Evolutionary conservation across 2,113 vertebrate genomes (phyloP), one percentile per base, ranked within the genome.

Genomic region (Sander lucioperca): DNA sequence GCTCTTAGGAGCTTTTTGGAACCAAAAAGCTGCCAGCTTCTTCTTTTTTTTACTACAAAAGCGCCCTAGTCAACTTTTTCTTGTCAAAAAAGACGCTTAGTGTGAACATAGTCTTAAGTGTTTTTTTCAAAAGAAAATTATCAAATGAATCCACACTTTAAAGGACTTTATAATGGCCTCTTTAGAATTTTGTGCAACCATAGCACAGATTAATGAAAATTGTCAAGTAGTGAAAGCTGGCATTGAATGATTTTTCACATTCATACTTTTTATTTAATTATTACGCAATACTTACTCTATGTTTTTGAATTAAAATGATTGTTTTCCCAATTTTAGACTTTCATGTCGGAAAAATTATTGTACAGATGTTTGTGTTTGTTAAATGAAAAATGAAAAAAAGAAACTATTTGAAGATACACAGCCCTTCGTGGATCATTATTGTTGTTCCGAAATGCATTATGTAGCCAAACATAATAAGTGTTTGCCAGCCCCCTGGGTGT

Each of bases 401-500:
- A n/a, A n/a, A n/a, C n/a, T n/a, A n/a, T n/a, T 27, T 23, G 0
- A 16, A 12, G 16, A 57, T 51, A 3, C 10, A 4, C 21, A 54
- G 30, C 18, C 47, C 12, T 16, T 15, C 1, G 21, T 62, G 47
- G 16, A 45, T 56, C 23, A 70, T 66, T 18, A 70, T 33, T 10
- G 12, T 16, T 77, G 69, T 51, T 65, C n/a, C n/a, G 27, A 8
- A 62, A 61, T 72, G 10, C 27, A 48, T 25, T 15, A 82, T 51
- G n/a, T 16, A 79, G 78, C 10, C 16, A 78, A 23, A 51, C 21
- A 43, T 50, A 54, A 47, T 80, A 74, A 50, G 61, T 72, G 27
- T 81, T 68, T 54, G 16, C 78, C 5, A 6, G 59, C 83, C 80
- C 76, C 75, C 59, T 33, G 73, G 81, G 23, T 85, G 50, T 30